Percentiles rank a stretch among this genome's conserved stretches.
phyloP scores from a whole-genome alignment of 2,113 vertebrate genomes.

The Dromiciops gliroides region DNA sequence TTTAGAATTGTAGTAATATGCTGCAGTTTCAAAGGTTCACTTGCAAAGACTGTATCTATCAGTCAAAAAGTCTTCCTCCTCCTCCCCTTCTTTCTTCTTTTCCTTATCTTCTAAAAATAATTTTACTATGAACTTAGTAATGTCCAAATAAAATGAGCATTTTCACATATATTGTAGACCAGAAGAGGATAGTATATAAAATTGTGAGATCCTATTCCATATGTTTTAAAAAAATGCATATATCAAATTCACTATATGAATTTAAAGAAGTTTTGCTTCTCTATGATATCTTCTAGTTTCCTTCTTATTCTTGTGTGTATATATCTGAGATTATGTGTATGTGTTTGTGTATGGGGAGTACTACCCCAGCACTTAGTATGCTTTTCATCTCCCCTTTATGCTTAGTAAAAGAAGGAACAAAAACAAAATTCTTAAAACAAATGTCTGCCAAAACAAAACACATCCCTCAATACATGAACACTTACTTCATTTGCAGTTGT shows the following conservation, averaged over 20 bases:
- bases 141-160: not conserved
- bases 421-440: too few relatives aligned
- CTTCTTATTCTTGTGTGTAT: not conserved
- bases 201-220: not conserved
- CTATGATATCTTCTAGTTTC: not conserved
- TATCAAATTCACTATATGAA: not conserved
- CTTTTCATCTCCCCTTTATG: not conserved
- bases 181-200: not conserved
- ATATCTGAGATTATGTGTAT: not conserved
- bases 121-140: not conserved
- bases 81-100: not conserved
- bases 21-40: not conserved
- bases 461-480: not conserved
- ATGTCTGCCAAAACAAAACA: not conserved
- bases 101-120: not conserved
- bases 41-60: not conserved
- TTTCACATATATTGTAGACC: not conserved
- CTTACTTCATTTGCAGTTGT: not conserved
- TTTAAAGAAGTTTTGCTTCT: not conserved
- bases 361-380: not conserved
- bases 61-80: not conserved
- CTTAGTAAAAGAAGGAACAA: not conserved
- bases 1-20: not conserved
- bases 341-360: not conserved
- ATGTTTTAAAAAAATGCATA: not conserved